Base-by-base conservation (phyloP, 2,888 invertebrate species). In the Invenusta paracnida region DNA sequence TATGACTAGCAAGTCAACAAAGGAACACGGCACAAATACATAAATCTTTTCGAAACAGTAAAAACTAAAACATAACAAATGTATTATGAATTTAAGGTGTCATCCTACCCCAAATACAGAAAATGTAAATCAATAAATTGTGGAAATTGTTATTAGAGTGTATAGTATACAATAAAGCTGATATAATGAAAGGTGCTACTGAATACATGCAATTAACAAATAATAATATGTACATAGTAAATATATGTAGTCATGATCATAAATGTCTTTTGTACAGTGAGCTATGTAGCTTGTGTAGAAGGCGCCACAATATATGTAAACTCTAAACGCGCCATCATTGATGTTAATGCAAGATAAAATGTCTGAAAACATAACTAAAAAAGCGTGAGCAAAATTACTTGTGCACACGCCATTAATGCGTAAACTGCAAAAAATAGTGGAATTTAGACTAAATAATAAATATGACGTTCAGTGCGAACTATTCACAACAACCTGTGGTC, bases 401-500 rank as follows among this genome's bases (percentile, higher is more conserved):
- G 48, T 5, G 48, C 48, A 11, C 48, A 48, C 48, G 17, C 17
- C 48, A n/a, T 48, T 48, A 48, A 48, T 48, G 48, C 48, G 48
- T 5, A 48, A 48, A 5, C 48, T 48, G 79, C n/a, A 27, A 79
- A 79, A 79, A 25, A 79, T 11, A 79, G 2, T 30, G 83, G 13
- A 30, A 29, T 2, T 73, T 83, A 27, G 11, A 48, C 83, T 83
- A 5, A 30, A 2, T 11, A 81, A 1, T 11, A 81, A 1, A 81
- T 1, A 81, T 23, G 0, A 29, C 1, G 81, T 79, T 29, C 79
- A 84, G 87, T 87, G 89, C 82, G 89, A 89, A 86, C 90, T 90
- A 86, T 90, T 89, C 0, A 90, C 90, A 82, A 90, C 90, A 66
- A 90, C 90, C 27, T 89, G 89, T 11, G 90, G 90, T 86, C 90